These are phyloP conservation scores for Micropterix aruncella DNA, from an alignment of 2,888 invertebrate genomes.

Conservation along the genomic window DNA sequence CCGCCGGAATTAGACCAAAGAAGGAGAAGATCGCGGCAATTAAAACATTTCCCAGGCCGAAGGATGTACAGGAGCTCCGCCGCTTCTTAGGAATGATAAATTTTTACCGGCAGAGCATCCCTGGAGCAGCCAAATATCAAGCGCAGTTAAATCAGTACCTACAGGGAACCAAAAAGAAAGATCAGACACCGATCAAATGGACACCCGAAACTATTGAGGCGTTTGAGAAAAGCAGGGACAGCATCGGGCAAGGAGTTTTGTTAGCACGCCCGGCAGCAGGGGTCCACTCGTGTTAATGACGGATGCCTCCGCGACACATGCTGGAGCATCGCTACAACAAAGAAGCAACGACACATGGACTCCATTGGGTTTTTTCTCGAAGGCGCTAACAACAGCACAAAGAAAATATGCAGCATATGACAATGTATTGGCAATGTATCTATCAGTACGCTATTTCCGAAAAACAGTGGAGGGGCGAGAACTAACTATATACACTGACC, in stretches of 20 bases:
- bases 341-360: conserved; percentile 3
- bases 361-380: conserved; percentile 10
- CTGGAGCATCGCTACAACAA: conserved; percentile 9
- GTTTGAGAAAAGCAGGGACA: conserved; percentile 10
- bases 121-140: conserved; percentile 6
- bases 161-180: conserved; percentile 12
- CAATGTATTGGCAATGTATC: conserved; percentile 10
- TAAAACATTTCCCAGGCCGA: conserved; percentile 7
- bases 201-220: conserved; percentile 7
- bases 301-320: no score
- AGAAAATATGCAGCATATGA: conserved; percentile 11
- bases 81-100: conserved; percentile 8
- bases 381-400: conserved; percentile 6
- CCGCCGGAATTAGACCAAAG: neutral
- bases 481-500: conserved; percentile 11
- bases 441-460: no score
- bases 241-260: conserved; percentile 6
- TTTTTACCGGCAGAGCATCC: conserved; percentile 5
- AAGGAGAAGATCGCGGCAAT: conserved; percentile 10
- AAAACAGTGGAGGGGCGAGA: conserved; percentile 8
- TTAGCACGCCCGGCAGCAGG: conserved; percentile 4
- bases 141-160: no score
- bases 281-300: conserved; percentile 4
- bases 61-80: conserved; percentile 3
- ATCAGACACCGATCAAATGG: conserved; percentile 12